Evolutionary conservation across 2,113 vertebrate species (phyloP).

Genomic region (Anarrhichthys ocellatus): DNA sequence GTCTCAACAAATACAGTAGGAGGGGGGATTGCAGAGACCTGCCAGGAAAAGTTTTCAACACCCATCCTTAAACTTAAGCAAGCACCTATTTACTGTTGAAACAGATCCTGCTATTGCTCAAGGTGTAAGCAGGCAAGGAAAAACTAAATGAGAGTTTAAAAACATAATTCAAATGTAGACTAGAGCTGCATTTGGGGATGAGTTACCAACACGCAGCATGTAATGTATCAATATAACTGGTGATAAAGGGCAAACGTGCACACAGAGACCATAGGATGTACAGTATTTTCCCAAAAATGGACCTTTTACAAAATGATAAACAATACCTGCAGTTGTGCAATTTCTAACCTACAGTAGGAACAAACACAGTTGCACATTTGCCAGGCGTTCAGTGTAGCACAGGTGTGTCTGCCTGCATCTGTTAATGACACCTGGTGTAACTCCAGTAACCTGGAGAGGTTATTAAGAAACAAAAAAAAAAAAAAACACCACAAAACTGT

Average conservation of each 20-base stretch:
- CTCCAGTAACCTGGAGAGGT: neutral
- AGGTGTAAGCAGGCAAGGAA: constrained; percentile 33
- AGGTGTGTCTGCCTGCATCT: constrained; percentile 46
- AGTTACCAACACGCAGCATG: neutral
- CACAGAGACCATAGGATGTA: neutral
- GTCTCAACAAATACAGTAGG: constrained; percentile 59
- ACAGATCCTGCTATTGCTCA: constrained; percentile 17
- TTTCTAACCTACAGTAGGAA: constrained; percentile 5
- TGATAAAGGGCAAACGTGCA: neutral
- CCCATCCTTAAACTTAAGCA: constrained; percentile 37
- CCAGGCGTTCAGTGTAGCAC: constrained; percentile 22
- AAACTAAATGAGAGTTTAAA: neutral
- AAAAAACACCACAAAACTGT: neutral
- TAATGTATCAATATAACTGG: neutral
- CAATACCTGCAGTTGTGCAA: neutral
- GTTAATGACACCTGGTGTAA: constrained; percentile 29
- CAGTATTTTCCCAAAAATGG: neutral
- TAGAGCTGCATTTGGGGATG: neutral
- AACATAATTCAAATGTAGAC: neutral
- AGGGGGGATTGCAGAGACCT: constrained; percentile 25
- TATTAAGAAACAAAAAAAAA: neutral
- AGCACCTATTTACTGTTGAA: constrained; percentile 21
- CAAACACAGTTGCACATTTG: constrained; percentile 13
- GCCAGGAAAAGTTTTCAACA: constrained; percentile 59
- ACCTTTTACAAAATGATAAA: constrained; percentile 16